A percentile compares a stretch with the other conserved stretches of the same genome.
These are phyloP conservation scores for Paracyclopina nana DNA, from an alignment of 1,140 invertebrate species.

Conservation along the genomic window DNA sequence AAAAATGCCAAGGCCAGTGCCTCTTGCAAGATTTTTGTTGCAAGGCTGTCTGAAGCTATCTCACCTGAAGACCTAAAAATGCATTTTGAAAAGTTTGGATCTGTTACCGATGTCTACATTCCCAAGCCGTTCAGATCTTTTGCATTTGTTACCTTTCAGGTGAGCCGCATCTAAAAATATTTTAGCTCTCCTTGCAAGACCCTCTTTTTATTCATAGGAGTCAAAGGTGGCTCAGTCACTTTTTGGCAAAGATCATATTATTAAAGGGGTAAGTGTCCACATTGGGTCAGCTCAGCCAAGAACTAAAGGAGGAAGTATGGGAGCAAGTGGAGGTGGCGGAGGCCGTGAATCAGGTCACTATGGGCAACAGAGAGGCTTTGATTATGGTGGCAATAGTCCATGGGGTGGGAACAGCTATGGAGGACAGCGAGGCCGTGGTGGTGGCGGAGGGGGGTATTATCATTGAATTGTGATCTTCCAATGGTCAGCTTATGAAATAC, in stretches of 20 bases:
- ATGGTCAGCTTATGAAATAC: too few relatives aligned
- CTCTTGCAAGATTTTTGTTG: slow-evolving; percentile 85
- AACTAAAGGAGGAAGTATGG: too few relatives aligned
- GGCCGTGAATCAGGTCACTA: neutral
- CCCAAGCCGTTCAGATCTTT: slow-evolving; percentile 81
- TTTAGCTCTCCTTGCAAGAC: neutral
- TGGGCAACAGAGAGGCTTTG: neutral
- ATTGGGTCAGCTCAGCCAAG: too few relatives aligned
- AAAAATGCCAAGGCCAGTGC: slow-evolving; percentile 28
- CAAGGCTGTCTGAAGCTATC: slow-evolving; percentile 73
- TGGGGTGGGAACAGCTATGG: neutral
- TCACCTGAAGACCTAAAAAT: slow-evolving; percentile 64
- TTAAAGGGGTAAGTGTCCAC: slow-evolving; percentile 38
- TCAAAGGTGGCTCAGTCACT: slow-evolving; percentile 72
- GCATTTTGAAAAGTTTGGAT: slow-evolving; percentile 84
- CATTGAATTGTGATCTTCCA: too few relatives aligned
- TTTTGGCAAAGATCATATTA: slow-evolving; percentile 89
- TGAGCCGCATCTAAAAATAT: slow-evolving; percentile 46
- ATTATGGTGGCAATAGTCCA: neutral
- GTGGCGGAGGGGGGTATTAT: neutral
- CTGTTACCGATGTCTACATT: slow-evolving; percentile 83
- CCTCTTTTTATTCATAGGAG: neutral
- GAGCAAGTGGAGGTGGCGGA: too few relatives aligned
- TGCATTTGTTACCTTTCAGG: slow-evolving; percentile 81
- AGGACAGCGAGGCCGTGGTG: neutral